Conservation (phyloP, 2,797 vertebrate species). For the Hoplostethus mediterraneus region DNA sequence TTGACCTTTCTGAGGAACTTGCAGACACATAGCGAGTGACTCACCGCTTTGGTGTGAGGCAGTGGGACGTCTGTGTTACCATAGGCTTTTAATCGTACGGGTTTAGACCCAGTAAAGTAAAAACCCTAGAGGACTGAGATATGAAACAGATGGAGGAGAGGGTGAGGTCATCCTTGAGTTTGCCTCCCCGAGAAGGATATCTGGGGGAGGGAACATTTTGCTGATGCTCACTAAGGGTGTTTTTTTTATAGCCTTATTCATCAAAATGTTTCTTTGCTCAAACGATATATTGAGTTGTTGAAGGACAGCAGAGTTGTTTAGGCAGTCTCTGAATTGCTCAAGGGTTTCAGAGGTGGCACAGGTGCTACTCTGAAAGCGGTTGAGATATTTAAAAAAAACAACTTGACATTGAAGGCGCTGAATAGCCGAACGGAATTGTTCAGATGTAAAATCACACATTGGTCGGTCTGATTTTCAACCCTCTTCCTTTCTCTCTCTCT, state of each 20-base stretch:
- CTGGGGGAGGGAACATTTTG: background rate
- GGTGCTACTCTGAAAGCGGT: constrained; percentile 35
- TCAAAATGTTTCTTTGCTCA: background rate
- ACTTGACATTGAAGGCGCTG: constrained; percentile 57
- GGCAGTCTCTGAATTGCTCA: constrained; percentile 41
- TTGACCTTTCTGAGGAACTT: constrained; percentile 23
- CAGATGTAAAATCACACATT: constrained; percentile 24
- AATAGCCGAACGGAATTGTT: constrained; percentile 40
- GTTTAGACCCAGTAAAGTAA: background rate
- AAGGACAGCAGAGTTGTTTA: constrained; percentile 1
- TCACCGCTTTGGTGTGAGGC: constrained; percentile 20
- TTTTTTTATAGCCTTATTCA: background rate
- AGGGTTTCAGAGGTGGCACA: constrained; percentile 28
- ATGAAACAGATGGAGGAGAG: constrained; percentile 1
- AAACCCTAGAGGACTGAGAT: background rate
- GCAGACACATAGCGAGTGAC: constrained; percentile 13
- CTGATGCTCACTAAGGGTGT: background rate
- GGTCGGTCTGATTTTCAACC: constrained; percentile 4
- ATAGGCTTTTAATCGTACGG: background rate
- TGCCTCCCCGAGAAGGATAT: constrained; percentile 10
- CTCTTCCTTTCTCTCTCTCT: background rate
- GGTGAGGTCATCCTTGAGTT: constrained; percentile 1
- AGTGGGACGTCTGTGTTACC: background rate
- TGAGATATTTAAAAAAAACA: constrained; percentile 41
- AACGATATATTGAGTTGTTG: constrained; percentile 16